phyloP scores from a whole-genome alignment of 2,888 invertebrate genomes.

The Lasius fuliginosus region DNA sequence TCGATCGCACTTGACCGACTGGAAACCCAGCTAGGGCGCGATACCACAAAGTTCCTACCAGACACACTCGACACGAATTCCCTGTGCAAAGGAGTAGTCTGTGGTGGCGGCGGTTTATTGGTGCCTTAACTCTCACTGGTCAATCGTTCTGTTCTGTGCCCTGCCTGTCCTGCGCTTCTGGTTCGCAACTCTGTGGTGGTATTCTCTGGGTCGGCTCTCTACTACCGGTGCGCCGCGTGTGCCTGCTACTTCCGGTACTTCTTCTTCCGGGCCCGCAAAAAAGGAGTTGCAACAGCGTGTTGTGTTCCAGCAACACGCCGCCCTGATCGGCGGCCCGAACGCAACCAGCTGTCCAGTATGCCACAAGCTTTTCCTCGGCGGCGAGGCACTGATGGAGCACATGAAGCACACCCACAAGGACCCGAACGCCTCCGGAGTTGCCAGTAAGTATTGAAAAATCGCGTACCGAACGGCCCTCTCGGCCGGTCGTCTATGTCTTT shows the following conservation, averaged over 20 bases:
- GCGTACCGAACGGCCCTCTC: constrained; percentile 49
- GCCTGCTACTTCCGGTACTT: constrained; percentile 78
- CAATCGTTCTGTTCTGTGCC: constrained; percentile 84
- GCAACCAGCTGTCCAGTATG: constrained; percentile 97
- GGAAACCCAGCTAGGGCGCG: constrained; percentile 47
- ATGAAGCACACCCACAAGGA: constrained; percentile 98
- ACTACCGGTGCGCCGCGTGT: constrained; percentile 76
- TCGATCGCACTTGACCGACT: constrained; percentile 39
- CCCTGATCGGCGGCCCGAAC: constrained; percentile 96
- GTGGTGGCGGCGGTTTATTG: constrained; percentile 77
- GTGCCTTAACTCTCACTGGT: constrained; percentile 83
- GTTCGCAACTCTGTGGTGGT: constrained; percentile 83
- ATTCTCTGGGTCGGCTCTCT: constrained; percentile 83
- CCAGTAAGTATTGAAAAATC: constrained; percentile 91
- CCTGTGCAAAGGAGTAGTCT: constrained; percentile 70
- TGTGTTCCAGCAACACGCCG: constrained; percentile 98
- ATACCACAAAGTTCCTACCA: constrained; percentile 62
- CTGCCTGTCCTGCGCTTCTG: constrained; percentile 84
- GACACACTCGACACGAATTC: constrained; percentile 75
- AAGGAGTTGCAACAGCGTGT: constrained; percentile 96
- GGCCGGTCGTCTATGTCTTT: constrained; percentile 50
- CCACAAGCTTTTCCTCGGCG: constrained; percentile 97
- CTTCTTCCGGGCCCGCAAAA: constrained; percentile 81
- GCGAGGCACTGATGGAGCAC: constrained; percentile 97
- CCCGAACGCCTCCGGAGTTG: constrained; percentile 95